phyloP scores from a whole-genome alignment of 2,888 invertebrate genomes.

The Chrysolina oricalcia region DNA sequence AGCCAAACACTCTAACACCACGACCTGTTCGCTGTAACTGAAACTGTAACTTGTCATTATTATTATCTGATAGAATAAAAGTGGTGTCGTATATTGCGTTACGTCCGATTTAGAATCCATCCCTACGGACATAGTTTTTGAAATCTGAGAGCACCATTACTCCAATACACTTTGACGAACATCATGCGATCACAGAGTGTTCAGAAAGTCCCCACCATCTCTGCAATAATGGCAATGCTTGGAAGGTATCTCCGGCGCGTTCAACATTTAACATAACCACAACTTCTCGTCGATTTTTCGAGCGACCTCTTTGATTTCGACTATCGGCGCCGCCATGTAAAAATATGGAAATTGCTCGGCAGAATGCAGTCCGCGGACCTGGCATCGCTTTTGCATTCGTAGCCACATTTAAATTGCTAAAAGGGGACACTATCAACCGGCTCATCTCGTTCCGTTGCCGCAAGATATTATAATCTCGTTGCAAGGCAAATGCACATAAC shows the following conservation, averaged over 20 bases:
- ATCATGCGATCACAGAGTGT: background rate
- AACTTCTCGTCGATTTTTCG: constrained; percentile 16
- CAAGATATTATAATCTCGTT: constrained; percentile 71
- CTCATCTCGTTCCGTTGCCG: constrained; percentile 67
- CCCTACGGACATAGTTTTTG: too few relatives aligned
- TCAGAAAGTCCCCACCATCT: background rate
- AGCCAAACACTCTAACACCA: too few relatives aligned
- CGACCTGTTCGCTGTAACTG: too few relatives aligned
- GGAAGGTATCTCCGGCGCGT: background rate
- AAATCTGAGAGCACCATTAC: too few relatives aligned
- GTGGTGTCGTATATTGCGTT: too few relatives aligned
- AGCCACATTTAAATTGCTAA: constrained; percentile 73
- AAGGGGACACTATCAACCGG: constrained; percentile 71
- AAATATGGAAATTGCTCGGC: constrained; percentile 66
- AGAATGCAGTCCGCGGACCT: constrained; percentile 65
- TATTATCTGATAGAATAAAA: too few relatives aligned
- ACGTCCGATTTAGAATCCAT: too few relatives aligned
- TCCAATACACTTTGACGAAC: too few relatives aligned
- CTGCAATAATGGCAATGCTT: background rate
- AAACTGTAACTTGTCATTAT: too few relatives aligned
- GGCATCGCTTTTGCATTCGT: constrained; percentile 70
- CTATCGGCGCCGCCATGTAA: constrained; percentile 63
- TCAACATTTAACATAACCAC: background rate
- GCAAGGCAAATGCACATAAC: constrained; percentile 71
- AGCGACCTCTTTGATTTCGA: constrained; percentile 44